Evolutionary conservation across 2,113 vertebrate species (phyloP), one percentile per base, ranked within the genome.

Genomic region (Struthio camelus): DNA sequence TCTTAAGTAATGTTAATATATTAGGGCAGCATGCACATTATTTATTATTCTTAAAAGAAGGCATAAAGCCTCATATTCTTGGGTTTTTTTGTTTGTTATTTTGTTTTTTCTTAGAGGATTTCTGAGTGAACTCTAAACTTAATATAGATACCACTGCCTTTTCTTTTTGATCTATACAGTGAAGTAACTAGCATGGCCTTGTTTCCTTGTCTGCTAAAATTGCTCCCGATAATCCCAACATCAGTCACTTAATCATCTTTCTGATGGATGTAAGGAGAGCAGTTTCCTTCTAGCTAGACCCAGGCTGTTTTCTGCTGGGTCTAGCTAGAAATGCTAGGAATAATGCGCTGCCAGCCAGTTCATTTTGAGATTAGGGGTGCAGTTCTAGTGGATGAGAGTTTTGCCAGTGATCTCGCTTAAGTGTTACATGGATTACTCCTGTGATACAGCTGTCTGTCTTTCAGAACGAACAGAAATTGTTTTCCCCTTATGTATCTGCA

Each of bases 391-490:
- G 66, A 1, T 8, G 44, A 25, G 40, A 62, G 75, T 56, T 25
- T 23, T 62, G 75, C 22, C 32, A 38, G 27, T 80, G 50, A 3
- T 25, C 25, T 1, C 44, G 50, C 58, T 40, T 30, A 0, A 0
- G 0, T 50, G 71, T 18, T 0, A 0, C 32, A 34, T 58, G 44
- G 32, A 5, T 42, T 42, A 6, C 17, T 34, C 46, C 9, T 27
- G 27, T 12, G 48, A 27, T 19, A 62, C 22, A 53, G n/a, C 48
- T 27, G 61, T 62, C 40, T 19, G 44, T 9, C 88, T 30, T 2
- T 65, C 83, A n/a, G 4, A 2, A 51, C 27, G 48, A 42, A 14
- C 27, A 36, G 58, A 53, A 66, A 15, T 20, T 78, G 30, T 32
- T 86, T 46, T 64, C 24, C 23, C 34, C 32, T 58, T 12, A 1